A percentile compares a stretch with the other conserved stretches of the same genome.
These are phyloP conservation scores for Lycodopsis pacificus DNA, from an alignment of 2,797 vertebrate genomes.

Conservation along the genomic window DNA sequence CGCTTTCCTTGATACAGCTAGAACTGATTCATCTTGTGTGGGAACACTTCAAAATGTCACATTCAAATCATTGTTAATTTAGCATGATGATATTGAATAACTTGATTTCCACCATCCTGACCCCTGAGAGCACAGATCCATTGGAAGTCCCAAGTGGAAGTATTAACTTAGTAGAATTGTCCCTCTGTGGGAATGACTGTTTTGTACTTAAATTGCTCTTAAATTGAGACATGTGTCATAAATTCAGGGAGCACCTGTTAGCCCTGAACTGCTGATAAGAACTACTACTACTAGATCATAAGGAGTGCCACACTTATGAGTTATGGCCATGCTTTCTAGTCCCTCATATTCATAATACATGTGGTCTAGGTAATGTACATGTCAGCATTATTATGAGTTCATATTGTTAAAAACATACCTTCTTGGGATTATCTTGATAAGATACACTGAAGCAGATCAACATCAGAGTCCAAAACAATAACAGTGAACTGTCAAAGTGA, in stretches of 20 bases:
- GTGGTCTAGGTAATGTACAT: background rate
- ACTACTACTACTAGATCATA: background rate
- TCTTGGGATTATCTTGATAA: background rate
- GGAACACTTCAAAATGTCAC: background rate
- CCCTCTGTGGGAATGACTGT: background rate
- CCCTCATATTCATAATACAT: background rate
- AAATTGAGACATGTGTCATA: background rate
- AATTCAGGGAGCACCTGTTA: background rate
- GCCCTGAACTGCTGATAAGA: background rate
- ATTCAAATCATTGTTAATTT: background rate
- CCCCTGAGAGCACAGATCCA: background rate
- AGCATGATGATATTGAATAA: background rate
- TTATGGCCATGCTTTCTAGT: background rate
- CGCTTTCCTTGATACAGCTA: background rate
- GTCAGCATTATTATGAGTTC: background rate
- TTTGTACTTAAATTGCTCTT: background rate
- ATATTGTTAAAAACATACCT: background rate
- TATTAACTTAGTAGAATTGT: background rate
- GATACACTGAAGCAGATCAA: background rate
- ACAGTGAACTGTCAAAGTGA: conserved; percentile 45
- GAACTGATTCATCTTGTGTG: background rate
- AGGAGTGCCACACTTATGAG: background rate
- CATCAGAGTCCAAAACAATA: conserved; percentile 28
- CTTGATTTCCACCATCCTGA: background rate
- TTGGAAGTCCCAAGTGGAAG: background rate